phyloP scores from a whole-genome alignment of 2,797 vertebrate genomes.

The Lophura swinhoii region DNA sequence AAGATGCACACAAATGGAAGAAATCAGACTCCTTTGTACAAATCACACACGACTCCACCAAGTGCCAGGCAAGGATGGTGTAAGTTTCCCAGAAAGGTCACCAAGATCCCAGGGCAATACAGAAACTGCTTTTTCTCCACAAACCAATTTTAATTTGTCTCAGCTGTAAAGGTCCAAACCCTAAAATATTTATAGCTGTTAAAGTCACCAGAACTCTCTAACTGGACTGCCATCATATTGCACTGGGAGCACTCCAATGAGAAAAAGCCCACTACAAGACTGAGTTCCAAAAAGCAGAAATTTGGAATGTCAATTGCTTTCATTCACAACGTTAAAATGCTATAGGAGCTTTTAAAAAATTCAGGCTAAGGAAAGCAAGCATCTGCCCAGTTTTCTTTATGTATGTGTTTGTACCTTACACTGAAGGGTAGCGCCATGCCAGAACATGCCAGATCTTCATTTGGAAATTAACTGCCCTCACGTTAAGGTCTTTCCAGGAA shows the following conservation, averaged over 20 bases:
- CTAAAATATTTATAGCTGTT: conserved; percentile 10
- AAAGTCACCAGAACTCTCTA: background rate
- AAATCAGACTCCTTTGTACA: background rate
- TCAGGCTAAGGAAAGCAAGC: background rate
- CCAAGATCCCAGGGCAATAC: background rate
- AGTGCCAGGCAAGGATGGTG: fast-evolving
- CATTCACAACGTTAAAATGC: background rate
- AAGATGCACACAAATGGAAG: background rate
- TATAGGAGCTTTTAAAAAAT: background rate
- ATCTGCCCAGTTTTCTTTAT: background rate
- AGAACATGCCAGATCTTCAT: background rate
- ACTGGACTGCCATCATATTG: background rate
- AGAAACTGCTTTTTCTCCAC: background rate
- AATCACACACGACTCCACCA: background rate
- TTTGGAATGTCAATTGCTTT: background rate
- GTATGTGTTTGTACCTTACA: background rate
- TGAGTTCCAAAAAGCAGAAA: background rate
- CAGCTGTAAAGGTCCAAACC: conserved; percentile 10
- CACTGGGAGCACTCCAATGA: background rate
- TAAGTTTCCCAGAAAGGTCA: background rate
- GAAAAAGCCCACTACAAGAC: background rate
- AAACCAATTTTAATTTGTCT: conserved; percentile 16
- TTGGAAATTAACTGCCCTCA: background rate
- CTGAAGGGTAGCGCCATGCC: background rate
- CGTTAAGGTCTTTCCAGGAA: background rate